Evolutionary conservation across 2,113 vertebrate species (phyloP), one percentile per base, ranked within the genome.

Genomic region (Tor tambroides): DNA sequence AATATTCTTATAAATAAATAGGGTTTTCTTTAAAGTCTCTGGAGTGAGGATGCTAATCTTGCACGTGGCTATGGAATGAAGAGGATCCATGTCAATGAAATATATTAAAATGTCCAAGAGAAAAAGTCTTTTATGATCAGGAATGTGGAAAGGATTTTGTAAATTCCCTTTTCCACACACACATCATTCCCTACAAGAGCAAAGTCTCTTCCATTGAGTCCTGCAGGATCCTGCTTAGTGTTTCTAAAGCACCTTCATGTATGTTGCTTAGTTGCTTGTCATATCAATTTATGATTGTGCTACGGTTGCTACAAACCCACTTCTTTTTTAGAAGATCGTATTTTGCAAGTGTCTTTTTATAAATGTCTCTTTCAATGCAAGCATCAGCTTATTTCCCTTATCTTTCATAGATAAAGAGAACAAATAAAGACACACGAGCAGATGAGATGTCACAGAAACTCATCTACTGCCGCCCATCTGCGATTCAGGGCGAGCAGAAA

Each of bases 1-100:
- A 86, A 86, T 88, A 75, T 74, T 28, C 30, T 71, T 38, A 56
- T 80, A 21, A 84, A 89, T 88, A 88, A 89, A 89, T 89, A 89
- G 21, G 61, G 46, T 69, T 75, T 15, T 32, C 23, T 86, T 85
- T 85, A 61, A 81, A 67, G 77, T 61, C 69, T 88, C 26, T 83
- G 46, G 30, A 84, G 82, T 72, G 23, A 74, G 11, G 46, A 61
- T 54, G 32, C 21, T 67, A 61, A 80, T 46, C 26, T 80, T 63
- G 74, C 76, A 80, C 14, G 8, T 80, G 32, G 71, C 72, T 87
- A 79, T 59, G 89, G 89, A 89, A 89, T 89, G 84, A 88, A 75
- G 84, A 74, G 74, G 65, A 79, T 65, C 72, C 46, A 83, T 63
- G 30, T 67, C 32, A 78, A 38, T 26, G 11, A 86, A 75, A 51